Conservation (phyloP, 2,113 vertebrate species). For the Poicephalus meyeri region DNA sequence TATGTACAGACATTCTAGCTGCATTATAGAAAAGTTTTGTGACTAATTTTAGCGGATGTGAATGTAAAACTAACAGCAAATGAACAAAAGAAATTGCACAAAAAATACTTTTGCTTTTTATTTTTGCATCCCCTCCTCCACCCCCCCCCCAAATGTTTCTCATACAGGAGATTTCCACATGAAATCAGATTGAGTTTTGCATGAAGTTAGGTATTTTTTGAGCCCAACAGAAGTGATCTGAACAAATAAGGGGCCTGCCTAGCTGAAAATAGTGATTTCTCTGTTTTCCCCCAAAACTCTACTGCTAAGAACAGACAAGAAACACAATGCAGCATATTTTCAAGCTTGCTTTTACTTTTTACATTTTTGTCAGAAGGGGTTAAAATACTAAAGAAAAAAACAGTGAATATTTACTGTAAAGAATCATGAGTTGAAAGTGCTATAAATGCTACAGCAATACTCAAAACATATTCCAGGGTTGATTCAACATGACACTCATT, state of each 20-base stretch:
- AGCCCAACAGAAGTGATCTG: background rate
- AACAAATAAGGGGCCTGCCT: background rate
- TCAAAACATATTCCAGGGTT: background rate
- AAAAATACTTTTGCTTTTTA: background rate
- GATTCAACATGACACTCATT: background rate
- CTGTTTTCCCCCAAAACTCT: background rate
- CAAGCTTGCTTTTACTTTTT: background rate
- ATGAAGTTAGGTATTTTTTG: background rate
- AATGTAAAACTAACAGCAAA: background rate
- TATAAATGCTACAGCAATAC: background rate
- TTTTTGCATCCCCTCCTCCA: background rate
- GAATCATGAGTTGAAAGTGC: background rate
- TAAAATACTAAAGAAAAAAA: background rate
- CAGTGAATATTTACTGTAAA: background rate
- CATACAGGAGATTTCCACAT: background rate
- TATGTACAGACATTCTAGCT: background rate
- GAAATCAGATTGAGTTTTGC: background rate
- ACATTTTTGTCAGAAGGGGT: background rate
- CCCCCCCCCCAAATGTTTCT: rapidly evolving
- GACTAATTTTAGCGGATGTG: background rate
- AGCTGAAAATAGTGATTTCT: background rate
- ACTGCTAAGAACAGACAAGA: background rate
- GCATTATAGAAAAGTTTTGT: background rate
- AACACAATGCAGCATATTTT: background rate
- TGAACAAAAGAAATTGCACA: background rate